Conservation (phyloP, 2,113 vertebrate genomes). For the Symphodus melops region DNA sequence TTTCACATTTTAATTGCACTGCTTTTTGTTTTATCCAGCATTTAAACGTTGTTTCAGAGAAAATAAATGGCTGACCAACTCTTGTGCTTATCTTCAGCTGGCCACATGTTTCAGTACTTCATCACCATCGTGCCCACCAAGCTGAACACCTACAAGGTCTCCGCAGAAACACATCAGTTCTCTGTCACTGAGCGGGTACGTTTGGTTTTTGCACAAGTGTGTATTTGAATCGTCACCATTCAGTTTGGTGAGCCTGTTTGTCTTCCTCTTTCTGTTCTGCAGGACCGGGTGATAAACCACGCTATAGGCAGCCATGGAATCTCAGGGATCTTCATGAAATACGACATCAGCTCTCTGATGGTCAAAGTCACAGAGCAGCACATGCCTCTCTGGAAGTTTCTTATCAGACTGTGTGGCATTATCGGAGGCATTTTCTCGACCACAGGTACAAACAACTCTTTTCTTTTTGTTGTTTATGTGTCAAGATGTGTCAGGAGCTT, state of each 20-base stretch:
- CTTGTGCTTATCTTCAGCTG: slow-evolving; percentile 82
- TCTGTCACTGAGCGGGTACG: slow-evolving; percentile 97
- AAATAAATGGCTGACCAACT: background rate
- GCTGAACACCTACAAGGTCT: slow-evolving; percentile 92
- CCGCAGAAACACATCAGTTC: slow-evolving; percentile 96
- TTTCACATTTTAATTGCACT: background rate
- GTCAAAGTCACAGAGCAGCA: slow-evolving; percentile 97
- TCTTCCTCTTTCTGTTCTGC: slow-evolving; percentile 8
- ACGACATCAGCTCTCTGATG: slow-evolving; percentile 97
- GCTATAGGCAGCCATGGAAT: slow-evolving; percentile 97
- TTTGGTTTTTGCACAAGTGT: slow-evolving; percentile 25
- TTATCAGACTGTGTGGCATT: slow-evolving; percentile 96
- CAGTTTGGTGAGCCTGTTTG: background rate
- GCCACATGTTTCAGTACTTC: slow-evolving; percentile 99
- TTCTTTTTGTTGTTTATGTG: background rate
- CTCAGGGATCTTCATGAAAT: slow-evolving; percentile 99
- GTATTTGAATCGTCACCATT: background rate
- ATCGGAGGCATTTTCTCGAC: slow-evolving; percentile 98
- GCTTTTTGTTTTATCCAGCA: background rate
- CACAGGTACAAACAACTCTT: slow-evolving; percentile 81
- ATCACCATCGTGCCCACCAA: slow-evolving; percentile 99
- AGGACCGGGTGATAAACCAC: slow-evolving; percentile 96
- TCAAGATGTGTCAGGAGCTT: too few species aligned
- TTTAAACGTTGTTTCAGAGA: background rate
- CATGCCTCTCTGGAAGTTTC: slow-evolving; percentile 98